These are phyloP conservation scores for Cynaeus angustus DNA, from an alignment of 2,888 invertebrate species.

Conservation along the genomic window DNA sequence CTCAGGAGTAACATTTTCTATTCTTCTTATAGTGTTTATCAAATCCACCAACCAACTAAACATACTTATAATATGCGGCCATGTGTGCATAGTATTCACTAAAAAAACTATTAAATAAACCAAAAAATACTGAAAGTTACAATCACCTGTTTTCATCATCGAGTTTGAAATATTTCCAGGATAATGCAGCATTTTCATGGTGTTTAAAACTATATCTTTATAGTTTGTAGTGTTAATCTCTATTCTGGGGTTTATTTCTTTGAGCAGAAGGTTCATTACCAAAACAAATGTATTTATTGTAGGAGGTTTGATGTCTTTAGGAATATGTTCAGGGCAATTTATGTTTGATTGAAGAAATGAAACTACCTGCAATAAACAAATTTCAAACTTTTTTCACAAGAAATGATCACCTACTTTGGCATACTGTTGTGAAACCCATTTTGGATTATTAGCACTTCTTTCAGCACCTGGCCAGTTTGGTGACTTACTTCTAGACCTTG, in stretches of 20 bases:
- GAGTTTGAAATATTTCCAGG: conserved; percentile 28
- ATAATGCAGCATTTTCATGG: conserved; percentile 16
- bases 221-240: conserved; percentile 28
- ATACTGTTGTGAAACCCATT: conserved; percentile 26
- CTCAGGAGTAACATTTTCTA: not conserved
- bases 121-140: not conserved
- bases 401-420: conserved; percentile 10
- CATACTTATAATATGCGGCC: conserved; percentile 30
- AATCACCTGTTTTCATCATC: conserved; percentile 35
- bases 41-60: conserved; percentile 26
- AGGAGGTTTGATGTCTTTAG: conserved; percentile 19
- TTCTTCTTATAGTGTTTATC: not conserved
- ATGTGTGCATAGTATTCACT: conserved; percentile 38
- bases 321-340: conserved; percentile 15
- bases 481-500: conserved; percentile 19
- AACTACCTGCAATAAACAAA: conserved; percentile 18
- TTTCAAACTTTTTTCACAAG: not conserved
- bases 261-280: conserved; percentile 13
- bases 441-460: conserved; percentile 8
- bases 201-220: conserved; percentile 32
- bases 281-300: conserved; percentile 32
- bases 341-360: conserved; percentile 19
- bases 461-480: conserved; percentile 9
- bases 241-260: conserved; percentile 26
- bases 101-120: conserved; percentile 16